These are phyloP conservation scores for Sacculina carcini DNA, from an alignment of 2,888 invertebrate species.

Conservation along the genomic window DNA sequence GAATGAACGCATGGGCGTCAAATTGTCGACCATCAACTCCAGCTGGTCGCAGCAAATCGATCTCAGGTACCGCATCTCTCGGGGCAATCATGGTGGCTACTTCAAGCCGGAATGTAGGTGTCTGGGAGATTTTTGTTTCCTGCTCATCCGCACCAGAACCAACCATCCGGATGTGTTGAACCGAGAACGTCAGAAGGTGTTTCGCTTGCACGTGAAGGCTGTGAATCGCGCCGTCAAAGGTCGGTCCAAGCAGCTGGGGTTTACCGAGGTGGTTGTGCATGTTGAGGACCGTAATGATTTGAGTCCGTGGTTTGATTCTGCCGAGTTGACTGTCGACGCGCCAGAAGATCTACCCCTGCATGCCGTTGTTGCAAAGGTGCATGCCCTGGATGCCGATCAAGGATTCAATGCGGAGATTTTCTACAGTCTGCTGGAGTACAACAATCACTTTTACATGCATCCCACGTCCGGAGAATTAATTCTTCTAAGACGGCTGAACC, in stretches of 20 bases:
- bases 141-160: conserved; percentile 62
- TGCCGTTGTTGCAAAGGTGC: conserved; percentile 21
- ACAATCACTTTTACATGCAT: conserved; percentile 69
- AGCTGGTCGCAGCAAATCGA: conserved; percentile 17
- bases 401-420: conserved; percentile 92
- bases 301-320: conserved; percentile 73
- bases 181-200: conserved; percentile 63
- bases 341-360: conserved; percentile 67
- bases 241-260: conserved; percentile 17
- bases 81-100: conserved; percentile 63
- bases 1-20: conserved; percentile 55
- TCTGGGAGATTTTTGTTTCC: conserved; percentile 84
- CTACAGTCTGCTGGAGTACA: conserved; percentile 60
- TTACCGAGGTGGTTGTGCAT: conserved; percentile 38
- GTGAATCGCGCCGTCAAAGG: conserved; percentile 18
- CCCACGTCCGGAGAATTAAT: conserved; percentile 71
- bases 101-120: conserved; percentile 71
- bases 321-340: conserved; percentile 58
- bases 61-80: conserved; percentile 58
- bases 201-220: conserved; percentile 48
- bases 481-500: conserved; percentile 46
- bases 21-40: conserved; percentile 22
- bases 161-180: conserved; percentile 67
- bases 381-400: conserved; percentile 83
- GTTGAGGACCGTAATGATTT: conserved; percentile 70